These are phyloP conservation scores for Aphidoletes aphidimyza DNA, from an alignment of 2,888 invertebrate genomes.

Conservation along the genomic window DNA sequence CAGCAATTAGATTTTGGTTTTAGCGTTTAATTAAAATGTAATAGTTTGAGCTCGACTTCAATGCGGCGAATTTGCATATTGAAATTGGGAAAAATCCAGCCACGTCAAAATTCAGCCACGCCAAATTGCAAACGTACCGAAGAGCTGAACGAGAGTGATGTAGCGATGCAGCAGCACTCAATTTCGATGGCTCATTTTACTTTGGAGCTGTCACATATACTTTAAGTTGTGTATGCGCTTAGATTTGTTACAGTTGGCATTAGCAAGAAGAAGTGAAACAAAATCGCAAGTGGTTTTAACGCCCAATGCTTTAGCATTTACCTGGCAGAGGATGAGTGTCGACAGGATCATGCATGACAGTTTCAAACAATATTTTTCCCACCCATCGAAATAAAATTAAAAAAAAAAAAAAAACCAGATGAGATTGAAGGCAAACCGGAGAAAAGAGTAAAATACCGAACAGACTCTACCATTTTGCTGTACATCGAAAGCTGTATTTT, in stretches of 20 bases:
- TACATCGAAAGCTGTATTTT: neutral
- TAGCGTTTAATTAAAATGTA: constrained; percentile 46
- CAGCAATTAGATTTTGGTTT: constrained; percentile 42
- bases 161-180: too few species aligned
- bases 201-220: neutral
- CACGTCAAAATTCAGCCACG: constrained; percentile 5
- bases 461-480: neutral
- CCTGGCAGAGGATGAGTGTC: neutral
- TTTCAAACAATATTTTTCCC: constrained; percentile 1
- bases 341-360: constrained; percentile 23
- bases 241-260: constrained; percentile 16
- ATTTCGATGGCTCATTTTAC: neutral
- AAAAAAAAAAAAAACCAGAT: too few species aligned
- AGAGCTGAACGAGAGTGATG: too few species aligned
- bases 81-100: constrained; percentile 5
- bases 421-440: too few species aligned
- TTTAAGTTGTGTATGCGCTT: neutral
- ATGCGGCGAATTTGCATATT: constrained; percentile 39
- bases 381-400: too few species aligned
- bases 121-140: too few species aligned
- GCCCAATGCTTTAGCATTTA: neutral
- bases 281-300: constrained; percentile 39
- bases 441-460: neutral
- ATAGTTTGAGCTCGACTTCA: constrained; percentile 34
- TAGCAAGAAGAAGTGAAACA: neutral